These are phyloP conservation scores for Gracilinanus agilis DNA, from an alignment of 2,113 vertebrate species.

Conservation along the genomic window DNA sequence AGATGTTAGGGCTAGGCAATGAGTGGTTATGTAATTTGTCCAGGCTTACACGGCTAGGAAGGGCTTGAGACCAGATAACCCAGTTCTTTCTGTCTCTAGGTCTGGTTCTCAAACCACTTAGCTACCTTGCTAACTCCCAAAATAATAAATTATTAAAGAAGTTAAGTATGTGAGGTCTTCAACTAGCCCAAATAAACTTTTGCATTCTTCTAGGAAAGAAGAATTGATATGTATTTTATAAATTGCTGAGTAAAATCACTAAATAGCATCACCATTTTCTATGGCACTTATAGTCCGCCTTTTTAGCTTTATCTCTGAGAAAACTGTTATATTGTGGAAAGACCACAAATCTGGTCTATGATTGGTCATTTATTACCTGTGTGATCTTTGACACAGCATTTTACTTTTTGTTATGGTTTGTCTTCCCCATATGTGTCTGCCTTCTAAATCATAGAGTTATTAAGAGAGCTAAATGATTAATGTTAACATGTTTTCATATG, in stretches of 20 bases:
- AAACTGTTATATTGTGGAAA: neutral
- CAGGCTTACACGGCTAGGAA: too few species aligned
- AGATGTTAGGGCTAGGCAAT: too few species aligned
- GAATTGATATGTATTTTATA: neutral
- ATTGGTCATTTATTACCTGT: too few species aligned
- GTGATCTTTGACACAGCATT: neutral
- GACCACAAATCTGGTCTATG: neutral
- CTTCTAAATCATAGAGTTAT: neutral
- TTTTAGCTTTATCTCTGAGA: neutral
- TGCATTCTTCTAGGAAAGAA: neutral
- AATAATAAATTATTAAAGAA: neutral
- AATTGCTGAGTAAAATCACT: neutral
- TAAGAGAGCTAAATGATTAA: neutral
- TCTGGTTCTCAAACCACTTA: too few species aligned
- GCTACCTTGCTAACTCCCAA: too few species aligned
- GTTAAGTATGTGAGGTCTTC: neutral
- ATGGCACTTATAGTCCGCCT: neutral
- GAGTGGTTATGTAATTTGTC: too few species aligned
- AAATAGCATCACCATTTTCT: neutral
- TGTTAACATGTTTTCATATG: neutral
- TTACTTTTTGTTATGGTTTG: neutral
- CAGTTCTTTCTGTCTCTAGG: too few species aligned
- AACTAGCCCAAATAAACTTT: neutral
- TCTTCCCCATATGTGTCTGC: neutral
- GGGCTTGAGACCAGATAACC: too few species aligned